Evolutionary conservation across 2,113 vertebrate genomes (phyloP).

Genomic region (Nipponia nippon): DNA sequence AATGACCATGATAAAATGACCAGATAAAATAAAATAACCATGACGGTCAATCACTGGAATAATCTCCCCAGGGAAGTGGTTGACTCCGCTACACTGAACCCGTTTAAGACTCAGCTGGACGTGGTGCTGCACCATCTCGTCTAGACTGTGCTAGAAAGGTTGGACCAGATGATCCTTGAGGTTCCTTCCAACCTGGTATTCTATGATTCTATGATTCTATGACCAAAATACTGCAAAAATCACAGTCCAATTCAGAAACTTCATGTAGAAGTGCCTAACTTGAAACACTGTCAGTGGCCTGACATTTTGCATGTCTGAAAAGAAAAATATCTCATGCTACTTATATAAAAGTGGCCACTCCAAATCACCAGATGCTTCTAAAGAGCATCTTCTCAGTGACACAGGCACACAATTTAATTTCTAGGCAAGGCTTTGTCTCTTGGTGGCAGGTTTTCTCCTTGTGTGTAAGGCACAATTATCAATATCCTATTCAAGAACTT

Average conservation of each 20-base stretch:
- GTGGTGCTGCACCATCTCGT: no score
- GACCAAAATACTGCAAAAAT: background rate
- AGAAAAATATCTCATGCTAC: background rate
- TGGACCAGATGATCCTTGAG: no score
- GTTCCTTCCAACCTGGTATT: no score
- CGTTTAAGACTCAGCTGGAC: no score
- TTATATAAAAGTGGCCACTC: background rate
- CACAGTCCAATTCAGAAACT: background rate
- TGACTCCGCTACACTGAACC: no score
- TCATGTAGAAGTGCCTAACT: background rate
- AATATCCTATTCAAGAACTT: background rate
- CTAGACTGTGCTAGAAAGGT: no score
- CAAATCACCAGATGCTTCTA: background rate
- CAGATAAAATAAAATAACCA: no score
- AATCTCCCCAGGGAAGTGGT: no score
- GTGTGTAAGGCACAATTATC: background rate
- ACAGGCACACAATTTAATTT: background rate
- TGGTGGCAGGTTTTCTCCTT: background rate
- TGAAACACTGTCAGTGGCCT: background rate
- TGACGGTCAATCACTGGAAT: no score
- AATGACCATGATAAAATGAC: no score
- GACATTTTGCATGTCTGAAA: background rate
- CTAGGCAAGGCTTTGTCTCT: background rate
- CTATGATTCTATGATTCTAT: no score
- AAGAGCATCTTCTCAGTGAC: background rate